A percentile compares a stretch with the other conserved stretches of the same genome.
Conservation (phyloP, 1,140 invertebrate species). For the Pseudoatta argentina region DNA sequence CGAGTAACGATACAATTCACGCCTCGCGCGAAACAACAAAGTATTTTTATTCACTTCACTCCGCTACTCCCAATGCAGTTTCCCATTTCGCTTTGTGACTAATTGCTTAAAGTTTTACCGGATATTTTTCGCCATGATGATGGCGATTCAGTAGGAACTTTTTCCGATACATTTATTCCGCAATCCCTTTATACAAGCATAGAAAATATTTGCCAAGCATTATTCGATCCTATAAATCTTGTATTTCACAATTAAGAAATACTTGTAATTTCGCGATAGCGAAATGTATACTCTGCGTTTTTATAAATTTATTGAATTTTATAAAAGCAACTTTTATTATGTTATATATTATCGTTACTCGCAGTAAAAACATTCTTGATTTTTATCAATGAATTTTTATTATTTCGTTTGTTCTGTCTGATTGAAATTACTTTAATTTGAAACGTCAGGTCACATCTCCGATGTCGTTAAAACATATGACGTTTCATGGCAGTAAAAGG, state of each 20-base stretch:
- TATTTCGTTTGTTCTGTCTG: background rate
- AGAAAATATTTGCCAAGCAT: slow-evolving; percentile 19
- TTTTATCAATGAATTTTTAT: slow-evolving; percentile 1
- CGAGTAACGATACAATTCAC: slow-evolving; percentile 1
- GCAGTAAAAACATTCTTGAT: background rate
- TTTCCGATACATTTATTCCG: slow-evolving; percentile 47
- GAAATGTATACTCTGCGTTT: background rate
- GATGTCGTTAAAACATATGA: background rate
- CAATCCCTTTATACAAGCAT: slow-evolving; percentile 5
- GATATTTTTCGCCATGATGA: slow-evolving; percentile 33
- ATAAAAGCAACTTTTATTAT: background rate
- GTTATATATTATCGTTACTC: background rate
- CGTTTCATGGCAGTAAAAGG: slow-evolving; percentile 9
- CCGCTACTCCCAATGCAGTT: slow-evolving; percentile 19
- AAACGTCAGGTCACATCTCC: background rate
- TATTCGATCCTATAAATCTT: slow-evolving; percentile 1
- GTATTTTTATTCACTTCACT: slow-evolving; percentile 50
- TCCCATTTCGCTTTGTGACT: slow-evolving; percentile 47
- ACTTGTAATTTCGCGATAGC: background rate
- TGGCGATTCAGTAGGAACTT: slow-evolving; percentile 41
- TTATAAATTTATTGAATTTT: slow-evolving; percentile 15
- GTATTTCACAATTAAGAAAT: slow-evolving; percentile 8
- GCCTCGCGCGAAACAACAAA: slow-evolving; percentile 16
- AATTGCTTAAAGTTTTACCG: slow-evolving; percentile 63
- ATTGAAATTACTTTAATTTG: slow-evolving; percentile 44